A percentile compares a stretch with the other conserved stretches of the same genome.
Evolutionary conservation across 2,888 invertebrate species (phyloP).

Genomic region (Drosophila niveifrons): DNA sequence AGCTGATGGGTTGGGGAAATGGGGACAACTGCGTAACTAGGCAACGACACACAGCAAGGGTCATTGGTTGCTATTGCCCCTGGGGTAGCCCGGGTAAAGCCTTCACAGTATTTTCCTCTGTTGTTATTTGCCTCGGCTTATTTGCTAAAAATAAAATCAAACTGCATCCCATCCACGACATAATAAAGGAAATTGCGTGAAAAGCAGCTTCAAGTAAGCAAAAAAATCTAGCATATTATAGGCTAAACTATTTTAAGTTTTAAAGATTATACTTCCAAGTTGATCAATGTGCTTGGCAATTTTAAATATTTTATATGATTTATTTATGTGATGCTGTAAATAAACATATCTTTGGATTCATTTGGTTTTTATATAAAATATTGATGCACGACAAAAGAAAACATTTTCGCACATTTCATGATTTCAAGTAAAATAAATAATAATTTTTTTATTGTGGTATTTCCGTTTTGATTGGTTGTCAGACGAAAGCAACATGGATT

Average conservation of each 20-base stretch:
- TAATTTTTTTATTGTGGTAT: no score
- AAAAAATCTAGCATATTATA: constrained; percentile 12
- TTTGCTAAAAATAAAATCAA: constrained; percentile 77
- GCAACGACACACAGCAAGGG: constrained; percentile 62
- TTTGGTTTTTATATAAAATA: no score
- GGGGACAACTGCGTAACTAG: constrained; percentile 57
- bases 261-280: not conserved
- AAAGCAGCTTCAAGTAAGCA: constrained; percentile 36
- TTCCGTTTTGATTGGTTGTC: no score
- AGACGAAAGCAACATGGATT: no score
- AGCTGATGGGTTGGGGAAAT: not conserved
- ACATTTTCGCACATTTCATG: no score
- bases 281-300: not conserved
- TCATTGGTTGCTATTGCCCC: constrained; percentile 58
- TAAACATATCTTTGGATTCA: no score
- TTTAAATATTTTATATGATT: not conserved
- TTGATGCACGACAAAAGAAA: no score
- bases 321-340: no score
- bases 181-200: constrained; percentile 66
- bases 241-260: constrained; percentile 7
- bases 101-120: constrained; percentile 26
- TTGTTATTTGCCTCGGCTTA: constrained; percentile 69
- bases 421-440: no score
- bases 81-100: constrained; percentile 28
- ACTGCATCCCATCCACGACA: constrained; percentile 57